Evolutionary conservation across 2,888 invertebrate genomes (phyloP).

Genomic region (Ichneumon xanthorius): DNA sequence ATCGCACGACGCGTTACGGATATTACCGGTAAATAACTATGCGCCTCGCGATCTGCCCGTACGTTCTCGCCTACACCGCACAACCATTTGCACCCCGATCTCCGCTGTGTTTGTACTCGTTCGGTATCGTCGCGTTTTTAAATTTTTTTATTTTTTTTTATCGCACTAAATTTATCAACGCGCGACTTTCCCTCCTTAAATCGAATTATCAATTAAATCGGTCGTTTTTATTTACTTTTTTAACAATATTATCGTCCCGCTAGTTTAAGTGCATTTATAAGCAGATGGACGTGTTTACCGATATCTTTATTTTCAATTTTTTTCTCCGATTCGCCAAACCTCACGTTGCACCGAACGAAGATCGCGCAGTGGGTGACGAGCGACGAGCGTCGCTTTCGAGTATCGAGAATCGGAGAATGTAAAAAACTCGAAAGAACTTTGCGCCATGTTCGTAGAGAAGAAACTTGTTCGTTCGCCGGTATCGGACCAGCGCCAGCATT

Average conservation of each 20-base stretch:
- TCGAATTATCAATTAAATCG: background rate
- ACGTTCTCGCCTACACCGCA: background rate
- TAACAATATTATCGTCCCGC: background rate
- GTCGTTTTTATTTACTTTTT: background rate
- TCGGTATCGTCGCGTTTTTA: background rate
- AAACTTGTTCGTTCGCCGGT: background rate
- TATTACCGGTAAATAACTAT: conserved; percentile 31
- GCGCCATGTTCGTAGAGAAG: background rate
- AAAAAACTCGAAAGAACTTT: no score
- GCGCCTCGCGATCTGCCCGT: background rate
- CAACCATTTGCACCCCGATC: background rate
- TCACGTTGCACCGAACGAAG: background rate
- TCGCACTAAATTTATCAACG: background rate
- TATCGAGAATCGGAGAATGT: background rate
- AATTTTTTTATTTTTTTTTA: background rate
- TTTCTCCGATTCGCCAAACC: background rate
- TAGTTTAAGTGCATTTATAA: background rate
- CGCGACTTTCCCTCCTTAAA: background rate
- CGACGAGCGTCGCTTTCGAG: background rate
- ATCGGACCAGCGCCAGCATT: background rate
- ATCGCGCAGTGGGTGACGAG: background rate
- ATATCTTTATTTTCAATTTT: background rate
- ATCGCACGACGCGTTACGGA: background rate
- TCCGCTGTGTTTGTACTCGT: conserved; percentile 24
- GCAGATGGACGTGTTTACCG: conserved; percentile 29